phyloP scores from a whole-genome alignment of 2,113 vertebrate genomes.

The Salvator merianae region DNA sequence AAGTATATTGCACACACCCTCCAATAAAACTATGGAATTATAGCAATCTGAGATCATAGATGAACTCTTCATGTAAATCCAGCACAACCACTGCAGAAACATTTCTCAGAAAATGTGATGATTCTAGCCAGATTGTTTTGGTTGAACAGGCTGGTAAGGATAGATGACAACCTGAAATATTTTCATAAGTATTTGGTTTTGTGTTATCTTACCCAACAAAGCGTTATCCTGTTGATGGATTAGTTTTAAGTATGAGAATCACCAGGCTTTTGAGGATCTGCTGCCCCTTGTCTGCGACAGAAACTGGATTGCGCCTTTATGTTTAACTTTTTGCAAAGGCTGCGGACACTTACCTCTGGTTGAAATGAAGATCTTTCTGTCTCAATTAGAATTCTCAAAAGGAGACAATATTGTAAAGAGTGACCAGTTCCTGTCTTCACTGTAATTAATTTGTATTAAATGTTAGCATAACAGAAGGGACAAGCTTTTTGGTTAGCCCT shows the following conservation, averaged over 20 bases:
- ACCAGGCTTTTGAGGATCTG: background rate
- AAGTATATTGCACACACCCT: background rate
- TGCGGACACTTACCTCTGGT: slow-evolving; percentile 34
- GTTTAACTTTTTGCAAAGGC: slow-evolving; percentile 25
- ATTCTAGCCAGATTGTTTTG: background rate
- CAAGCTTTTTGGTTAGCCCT: slow-evolving; percentile 53
- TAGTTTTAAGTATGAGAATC: slow-evolving; percentile 32
- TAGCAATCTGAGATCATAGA: background rate
- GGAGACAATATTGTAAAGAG: background rate
- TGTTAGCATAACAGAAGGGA: slow-evolving; percentile 23
- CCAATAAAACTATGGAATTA: background rate
- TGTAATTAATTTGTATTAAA: slow-evolving; percentile 52
- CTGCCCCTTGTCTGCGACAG: slow-evolving; percentile 5
- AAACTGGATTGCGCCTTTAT: background rate
- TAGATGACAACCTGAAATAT: slow-evolving; percentile 12
- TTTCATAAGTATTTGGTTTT: slow-evolving; percentile 27
- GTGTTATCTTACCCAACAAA: slow-evolving; percentile 40
- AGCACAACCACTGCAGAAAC: background rate
- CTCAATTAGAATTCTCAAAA: slow-evolving; percentile 42
- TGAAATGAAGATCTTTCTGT: slow-evolving; percentile 35
- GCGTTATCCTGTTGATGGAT: slow-evolving; percentile 34
- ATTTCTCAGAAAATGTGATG: slow-evolving; percentile 5
- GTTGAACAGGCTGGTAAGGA: slow-evolving; percentile 9
- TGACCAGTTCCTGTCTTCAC: slow-evolving; percentile 30
- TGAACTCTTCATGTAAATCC: background rate